Conservation (phyloP, 2,797 vertebrate species). For the Cuculus canorus region DNA sequence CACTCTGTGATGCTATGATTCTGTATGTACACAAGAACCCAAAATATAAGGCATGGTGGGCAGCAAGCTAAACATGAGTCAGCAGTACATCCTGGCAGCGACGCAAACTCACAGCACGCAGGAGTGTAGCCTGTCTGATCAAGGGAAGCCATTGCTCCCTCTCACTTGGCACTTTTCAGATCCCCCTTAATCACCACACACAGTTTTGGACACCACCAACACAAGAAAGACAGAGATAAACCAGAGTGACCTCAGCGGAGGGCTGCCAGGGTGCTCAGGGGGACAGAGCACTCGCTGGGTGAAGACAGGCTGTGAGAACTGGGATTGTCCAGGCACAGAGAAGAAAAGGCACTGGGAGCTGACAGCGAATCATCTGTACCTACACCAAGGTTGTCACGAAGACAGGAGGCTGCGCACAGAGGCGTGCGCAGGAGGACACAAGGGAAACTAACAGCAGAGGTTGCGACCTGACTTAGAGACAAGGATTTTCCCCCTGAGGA, state of each 20-base stretch:
- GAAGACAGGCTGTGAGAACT: background rate
- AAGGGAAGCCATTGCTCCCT: rapidly evolving
- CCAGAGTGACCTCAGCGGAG: background rate
- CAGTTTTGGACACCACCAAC: background rate
- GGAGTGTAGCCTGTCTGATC: background rate
- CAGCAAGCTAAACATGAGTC: background rate
- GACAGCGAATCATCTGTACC: background rate
- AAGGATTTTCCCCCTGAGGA: background rate
- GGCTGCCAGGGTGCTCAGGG: background rate
- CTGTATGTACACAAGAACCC: background rate
- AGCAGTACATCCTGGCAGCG: background rate
- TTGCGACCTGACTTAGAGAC: background rate
- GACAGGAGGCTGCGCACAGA: background rate
- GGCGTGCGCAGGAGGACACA: rapidly evolving
- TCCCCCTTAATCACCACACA: background rate
- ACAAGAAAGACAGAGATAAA: background rate
- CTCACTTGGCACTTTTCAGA: background rate
- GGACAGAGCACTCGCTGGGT: background rate
- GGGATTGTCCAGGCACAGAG: rapidly evolving
- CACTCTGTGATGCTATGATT: too few relatives aligned
- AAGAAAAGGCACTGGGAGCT: background rate
- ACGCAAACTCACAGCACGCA: rapidly evolving
- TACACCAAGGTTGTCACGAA: background rate
- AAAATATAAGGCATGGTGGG: rapidly evolving
- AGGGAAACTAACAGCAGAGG: background rate